Evolutionary conservation across 1,140 invertebrate species (phyloP).

Genomic region (Archegozetes longisetosus): DNA sequence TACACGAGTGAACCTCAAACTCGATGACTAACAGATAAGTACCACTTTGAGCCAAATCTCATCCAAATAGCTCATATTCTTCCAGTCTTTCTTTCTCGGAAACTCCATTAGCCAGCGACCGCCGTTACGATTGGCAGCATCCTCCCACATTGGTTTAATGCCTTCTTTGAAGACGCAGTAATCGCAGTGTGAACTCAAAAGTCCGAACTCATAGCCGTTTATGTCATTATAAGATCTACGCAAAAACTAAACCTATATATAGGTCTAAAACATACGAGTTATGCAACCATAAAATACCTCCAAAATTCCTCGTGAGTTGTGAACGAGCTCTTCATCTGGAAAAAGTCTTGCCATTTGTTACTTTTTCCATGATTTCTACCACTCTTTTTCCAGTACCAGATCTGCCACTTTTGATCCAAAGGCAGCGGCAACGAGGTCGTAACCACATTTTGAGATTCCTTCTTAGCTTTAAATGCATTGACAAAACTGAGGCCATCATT

Average conservation of each 20-base stretch:
- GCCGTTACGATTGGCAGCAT: neutral
- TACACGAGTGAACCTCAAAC: too few species aligned
- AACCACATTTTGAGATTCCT: too few species aligned
- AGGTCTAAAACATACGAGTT: too few species aligned
- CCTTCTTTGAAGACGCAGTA: constrained; percentile 3
- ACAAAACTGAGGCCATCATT: neutral
- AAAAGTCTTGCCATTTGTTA: neutral
- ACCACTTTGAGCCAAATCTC: neutral
- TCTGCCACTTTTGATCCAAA: neutral
- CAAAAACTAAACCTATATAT: too few species aligned
- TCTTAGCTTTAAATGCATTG: neutral
- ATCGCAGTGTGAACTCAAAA: neutral
- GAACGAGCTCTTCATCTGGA: neutral
- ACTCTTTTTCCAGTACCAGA: neutral
- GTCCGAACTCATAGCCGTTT: neutral
- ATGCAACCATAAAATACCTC: neutral
- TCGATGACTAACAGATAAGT: neutral
- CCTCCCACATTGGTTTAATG: constrained; percentile 12
- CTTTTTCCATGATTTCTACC: neutral
- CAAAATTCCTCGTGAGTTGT: neutral
- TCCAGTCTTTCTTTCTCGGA: neutral
- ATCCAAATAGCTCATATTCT: neutral
- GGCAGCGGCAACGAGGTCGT: too few species aligned
- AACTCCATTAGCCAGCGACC: constrained; percentile 12
- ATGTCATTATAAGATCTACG: neutral